Conservation (phyloP, 2,113 vertebrate species). For the Sebastes schlegelii region DNA sequence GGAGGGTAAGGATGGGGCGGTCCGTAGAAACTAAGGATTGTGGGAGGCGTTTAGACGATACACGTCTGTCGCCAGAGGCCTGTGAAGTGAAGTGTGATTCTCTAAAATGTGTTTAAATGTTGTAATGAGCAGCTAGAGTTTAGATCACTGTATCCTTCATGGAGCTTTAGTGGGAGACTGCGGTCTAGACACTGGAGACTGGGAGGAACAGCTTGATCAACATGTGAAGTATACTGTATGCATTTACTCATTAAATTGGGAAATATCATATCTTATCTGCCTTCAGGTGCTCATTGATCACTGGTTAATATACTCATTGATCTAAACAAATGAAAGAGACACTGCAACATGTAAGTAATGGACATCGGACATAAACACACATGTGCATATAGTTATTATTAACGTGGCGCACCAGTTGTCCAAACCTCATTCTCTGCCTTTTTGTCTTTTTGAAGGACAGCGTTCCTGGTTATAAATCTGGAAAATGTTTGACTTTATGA, state of each 20-base stretch:
- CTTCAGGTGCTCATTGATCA: not conserved
- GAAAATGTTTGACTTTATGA: conserved; percentile 21
- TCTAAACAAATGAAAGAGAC: not conserved
- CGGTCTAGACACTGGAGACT: conserved; percentile 39
- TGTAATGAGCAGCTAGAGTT: conserved; percentile 51
- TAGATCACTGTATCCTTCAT: conserved; percentile 5
- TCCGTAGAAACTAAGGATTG: conserved; percentile 25
- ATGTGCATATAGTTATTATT: not conserved
- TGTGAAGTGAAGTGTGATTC: conserved; percentile 46
- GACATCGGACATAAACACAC: not conserved
- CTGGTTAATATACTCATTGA: not conserved
- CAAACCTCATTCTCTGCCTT: not conserved
- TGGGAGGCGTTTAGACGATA: conserved; percentile 59
- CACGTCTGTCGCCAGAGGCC: conserved; percentile 57
- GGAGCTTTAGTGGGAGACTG: conserved; percentile 20
- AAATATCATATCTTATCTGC: not conserved
- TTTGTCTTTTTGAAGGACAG: not conserved
- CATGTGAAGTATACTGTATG: not conserved
- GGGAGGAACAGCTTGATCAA: not conserved
- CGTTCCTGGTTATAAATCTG: not conserved
- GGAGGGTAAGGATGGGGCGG: conserved; percentile 21
- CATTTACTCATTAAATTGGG: not conserved
- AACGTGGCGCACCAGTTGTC: not conserved
- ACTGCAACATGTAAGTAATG: not conserved
- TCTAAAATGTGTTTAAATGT: conserved; percentile 44